phyloP scores from a whole-genome alignment of 2,888 invertebrate species.

The Campoplex nolae region DNA sequence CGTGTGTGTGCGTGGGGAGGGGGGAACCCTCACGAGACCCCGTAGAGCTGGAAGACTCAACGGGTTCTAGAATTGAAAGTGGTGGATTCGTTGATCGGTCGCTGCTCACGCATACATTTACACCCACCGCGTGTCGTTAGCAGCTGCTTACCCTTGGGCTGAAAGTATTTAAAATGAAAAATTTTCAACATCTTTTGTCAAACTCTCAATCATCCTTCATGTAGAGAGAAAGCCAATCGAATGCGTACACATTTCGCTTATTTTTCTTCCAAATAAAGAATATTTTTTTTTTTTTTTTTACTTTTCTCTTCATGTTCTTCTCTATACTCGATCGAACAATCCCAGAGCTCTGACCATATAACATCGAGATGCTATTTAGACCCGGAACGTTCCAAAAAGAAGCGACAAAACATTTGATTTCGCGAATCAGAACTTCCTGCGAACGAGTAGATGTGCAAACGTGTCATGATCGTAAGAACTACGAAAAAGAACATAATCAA shows the following conservation, averaged over 20 bases:
- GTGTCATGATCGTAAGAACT: neutral
- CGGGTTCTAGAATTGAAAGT: slow-evolving; percentile 16
- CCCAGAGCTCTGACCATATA: neutral
- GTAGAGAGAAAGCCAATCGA: neutral
- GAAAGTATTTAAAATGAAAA: neutral
- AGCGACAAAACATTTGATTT: slow-evolving; percentile 33
- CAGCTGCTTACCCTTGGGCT: slow-evolving; percentile 58
- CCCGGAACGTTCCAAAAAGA: neutral
- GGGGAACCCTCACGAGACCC: neutral
- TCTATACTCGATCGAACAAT: slow-evolving; percentile 41
- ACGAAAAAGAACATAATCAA: slow-evolving; percentile 9
- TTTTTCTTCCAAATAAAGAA: neutral
- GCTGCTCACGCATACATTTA: slow-evolving; percentile 60
- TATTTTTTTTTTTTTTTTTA: neutral
- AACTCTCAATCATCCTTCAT: neutral
- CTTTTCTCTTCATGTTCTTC: slow-evolving; percentile 39
- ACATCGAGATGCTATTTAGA: neutral
- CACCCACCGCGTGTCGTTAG: slow-evolving; percentile 64
- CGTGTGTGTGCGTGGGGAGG: neutral
- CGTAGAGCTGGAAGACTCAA: slow-evolving; percentile 30
- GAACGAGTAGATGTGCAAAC: slow-evolving; percentile 28
- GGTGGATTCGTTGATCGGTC: slow-evolving; percentile 49
- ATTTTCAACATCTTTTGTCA: neutral
- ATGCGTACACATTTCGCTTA: neutral
- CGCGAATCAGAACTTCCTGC: slow-evolving; percentile 28